Conservation (phyloP, 2,113 vertebrate species). For the Spermophilus dauricus region DNA sequence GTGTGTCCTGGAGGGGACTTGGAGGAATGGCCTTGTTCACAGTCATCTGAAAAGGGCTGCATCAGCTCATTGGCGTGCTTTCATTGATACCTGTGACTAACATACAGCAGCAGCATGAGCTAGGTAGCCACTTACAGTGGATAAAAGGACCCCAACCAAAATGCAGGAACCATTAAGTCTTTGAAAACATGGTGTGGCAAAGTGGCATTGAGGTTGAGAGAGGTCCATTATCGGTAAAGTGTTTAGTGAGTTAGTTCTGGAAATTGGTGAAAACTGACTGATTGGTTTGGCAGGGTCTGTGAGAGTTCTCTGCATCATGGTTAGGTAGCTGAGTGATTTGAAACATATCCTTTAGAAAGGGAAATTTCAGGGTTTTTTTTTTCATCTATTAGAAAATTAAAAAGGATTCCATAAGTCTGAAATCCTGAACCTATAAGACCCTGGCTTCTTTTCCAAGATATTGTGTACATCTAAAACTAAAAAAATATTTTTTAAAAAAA, state of each 20-base stretch:
- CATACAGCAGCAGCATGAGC: not conserved
- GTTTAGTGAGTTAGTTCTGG: not conserved
- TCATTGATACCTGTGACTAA: not conserved
- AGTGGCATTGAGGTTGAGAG: too few relatives aligned
- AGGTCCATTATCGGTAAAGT: not conserved
- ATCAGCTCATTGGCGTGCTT: rapidly evolving
- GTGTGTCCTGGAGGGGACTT: not conserved
- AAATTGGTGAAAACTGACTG: not conserved
- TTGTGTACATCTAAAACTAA: too few relatives aligned
- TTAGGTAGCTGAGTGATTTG: not conserved
- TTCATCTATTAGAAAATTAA: not conserved
- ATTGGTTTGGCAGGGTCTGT: not conserved
- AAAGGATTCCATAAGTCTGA: not conserved
- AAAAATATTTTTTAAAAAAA: not conserved
- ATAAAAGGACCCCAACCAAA: not conserved
- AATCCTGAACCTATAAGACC: not conserved
- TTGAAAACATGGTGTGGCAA: not conserved
- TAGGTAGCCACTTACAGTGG: not conserved
- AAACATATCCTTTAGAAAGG: not conserved
- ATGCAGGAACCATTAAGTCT: not conserved
- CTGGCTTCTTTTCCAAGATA: not conserved
- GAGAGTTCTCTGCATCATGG: not conserved
- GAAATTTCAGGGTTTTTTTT: not conserved
- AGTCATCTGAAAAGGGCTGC: not conserved
- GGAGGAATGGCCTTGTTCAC: not conserved